Conservation (phyloP, 1,140 invertebrate genomes). For the Sogatella furcifera region DNA sequence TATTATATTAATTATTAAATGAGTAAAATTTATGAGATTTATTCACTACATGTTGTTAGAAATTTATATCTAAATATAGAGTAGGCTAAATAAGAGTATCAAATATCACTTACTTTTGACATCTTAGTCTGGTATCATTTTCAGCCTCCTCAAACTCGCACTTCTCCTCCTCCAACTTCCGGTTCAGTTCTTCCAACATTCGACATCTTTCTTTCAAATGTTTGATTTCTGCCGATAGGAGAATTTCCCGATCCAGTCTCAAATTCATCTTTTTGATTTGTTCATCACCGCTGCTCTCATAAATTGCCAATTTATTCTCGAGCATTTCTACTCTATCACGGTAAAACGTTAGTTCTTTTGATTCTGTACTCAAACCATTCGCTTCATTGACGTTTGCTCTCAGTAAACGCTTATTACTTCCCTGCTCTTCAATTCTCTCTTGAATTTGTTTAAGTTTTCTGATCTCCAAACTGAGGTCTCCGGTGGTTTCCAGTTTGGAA, state of each 20-base stretch:
- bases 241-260: conserved; percentile 19
- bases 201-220: conserved; percentile 26
- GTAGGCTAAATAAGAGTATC: neutral
- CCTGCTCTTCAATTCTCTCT: conserved; percentile 28
- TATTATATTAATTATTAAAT: no score
- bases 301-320: conserved; percentile 23
- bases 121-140: conserved; percentile 34
- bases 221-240: conserved; percentile 24
- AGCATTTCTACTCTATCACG: conserved; percentile 20
- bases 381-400: neutral
- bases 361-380: conserved; percentile 4
- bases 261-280: conserved; percentile 16
- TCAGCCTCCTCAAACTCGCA: conserved; percentile 37
- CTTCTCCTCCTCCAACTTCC: conserved; percentile 31
- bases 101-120: conserved; percentile 32
- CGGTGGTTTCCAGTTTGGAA: conserved; percentile 7
- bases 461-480: conserved; percentile 24
- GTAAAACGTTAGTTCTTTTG: conserved; percentile 22
- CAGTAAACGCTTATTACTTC: conserved; percentile 12
- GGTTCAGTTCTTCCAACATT: conserved; percentile 28
- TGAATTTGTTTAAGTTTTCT: conserved; percentile 26
- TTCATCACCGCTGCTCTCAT: conserved; percentile 21
- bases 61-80: no score
- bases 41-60: no score
- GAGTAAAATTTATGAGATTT: no score